phyloP scores from a whole-genome alignment of 2,797 vertebrate genomes.

The Hydrolagus colliei region DNA sequence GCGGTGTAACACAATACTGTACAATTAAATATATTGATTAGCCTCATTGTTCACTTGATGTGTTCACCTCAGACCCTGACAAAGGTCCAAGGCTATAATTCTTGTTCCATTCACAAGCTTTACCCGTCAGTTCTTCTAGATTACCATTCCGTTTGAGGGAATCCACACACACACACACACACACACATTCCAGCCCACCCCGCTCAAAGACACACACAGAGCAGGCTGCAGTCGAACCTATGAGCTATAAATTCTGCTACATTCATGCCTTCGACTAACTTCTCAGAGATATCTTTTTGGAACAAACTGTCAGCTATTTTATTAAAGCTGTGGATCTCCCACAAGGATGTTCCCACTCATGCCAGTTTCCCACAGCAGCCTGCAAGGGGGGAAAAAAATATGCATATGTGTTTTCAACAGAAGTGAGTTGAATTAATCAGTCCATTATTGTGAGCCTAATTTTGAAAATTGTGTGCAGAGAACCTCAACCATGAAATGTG shows the following conservation, averaged over 20 bases:
- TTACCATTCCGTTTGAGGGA: not conserved
- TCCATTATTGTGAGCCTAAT: not conserved
- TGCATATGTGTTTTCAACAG: no score
- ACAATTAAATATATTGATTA: not conserved
- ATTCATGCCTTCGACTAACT: not conserved
- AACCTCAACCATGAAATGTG: no score
- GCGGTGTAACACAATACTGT: not conserved
- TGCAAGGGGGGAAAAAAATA: no score
- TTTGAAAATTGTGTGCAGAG: not conserved
- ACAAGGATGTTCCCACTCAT: not conserved
- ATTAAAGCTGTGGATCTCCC: not conserved
- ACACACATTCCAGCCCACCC: no score
- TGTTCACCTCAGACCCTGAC: not conserved
- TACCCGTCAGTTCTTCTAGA: not conserved
- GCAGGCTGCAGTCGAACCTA: not conserved
- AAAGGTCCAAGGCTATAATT: not conserved
- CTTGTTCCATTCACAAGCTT: not conserved
- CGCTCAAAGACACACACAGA: no score
- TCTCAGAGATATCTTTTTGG: not conserved
- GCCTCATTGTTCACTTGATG: not conserved
- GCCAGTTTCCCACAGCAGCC: not conserved
- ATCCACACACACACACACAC: not conserved
- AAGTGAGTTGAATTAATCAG: not conserved
- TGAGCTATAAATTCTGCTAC: not conserved
- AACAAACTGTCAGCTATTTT: not conserved